Percentiles rank a stretch among this genome's conserved stretches.
Evolutionary conservation across 2,888 invertebrate genomes (phyloP).

Genomic region (Tolmerus cingulatus): DNA sequence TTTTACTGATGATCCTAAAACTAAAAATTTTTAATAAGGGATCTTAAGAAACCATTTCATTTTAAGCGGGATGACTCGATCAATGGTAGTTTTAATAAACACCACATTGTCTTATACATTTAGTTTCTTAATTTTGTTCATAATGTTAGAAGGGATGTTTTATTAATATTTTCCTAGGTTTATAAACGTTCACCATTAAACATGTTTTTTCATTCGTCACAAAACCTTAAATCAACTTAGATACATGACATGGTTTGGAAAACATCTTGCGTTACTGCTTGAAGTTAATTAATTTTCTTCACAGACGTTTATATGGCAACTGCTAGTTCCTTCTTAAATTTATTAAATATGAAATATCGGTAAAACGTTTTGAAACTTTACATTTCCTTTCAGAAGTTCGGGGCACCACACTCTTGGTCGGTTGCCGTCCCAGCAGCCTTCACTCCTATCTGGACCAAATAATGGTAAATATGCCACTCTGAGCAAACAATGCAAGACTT

Average conservation of each 20-base stretch:
- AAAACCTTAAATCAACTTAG: not conserved
- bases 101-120: not conserved
- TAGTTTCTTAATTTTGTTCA: too few species aligned
- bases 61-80: not conserved
- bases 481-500: constrained; percentile 94
- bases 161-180: not conserved
- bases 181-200: not conserved
- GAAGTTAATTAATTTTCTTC: not conserved
- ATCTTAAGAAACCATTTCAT: too few species aligned
- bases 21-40: too few species aligned
- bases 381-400: constrained; percentile 53
- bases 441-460: constrained; percentile 70
- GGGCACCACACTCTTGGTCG: constrained; percentile 73
- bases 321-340: not conserved
- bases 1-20: too few species aligned
- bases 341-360: not conserved
- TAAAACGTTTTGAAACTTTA: not conserved
- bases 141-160: not conserved
- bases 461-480: constrained; percentile 91
- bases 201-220: not conserved
- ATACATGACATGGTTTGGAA: not conserved
- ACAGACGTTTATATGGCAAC: not conserved
- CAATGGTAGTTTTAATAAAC: not conserved
- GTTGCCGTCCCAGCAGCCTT: constrained; percentile 67
- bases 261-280: not conserved